Evolutionary conservation across 2,113 vertebrate species (phyloP).

Genomic region (Centrocercus urophasianus): DNA sequence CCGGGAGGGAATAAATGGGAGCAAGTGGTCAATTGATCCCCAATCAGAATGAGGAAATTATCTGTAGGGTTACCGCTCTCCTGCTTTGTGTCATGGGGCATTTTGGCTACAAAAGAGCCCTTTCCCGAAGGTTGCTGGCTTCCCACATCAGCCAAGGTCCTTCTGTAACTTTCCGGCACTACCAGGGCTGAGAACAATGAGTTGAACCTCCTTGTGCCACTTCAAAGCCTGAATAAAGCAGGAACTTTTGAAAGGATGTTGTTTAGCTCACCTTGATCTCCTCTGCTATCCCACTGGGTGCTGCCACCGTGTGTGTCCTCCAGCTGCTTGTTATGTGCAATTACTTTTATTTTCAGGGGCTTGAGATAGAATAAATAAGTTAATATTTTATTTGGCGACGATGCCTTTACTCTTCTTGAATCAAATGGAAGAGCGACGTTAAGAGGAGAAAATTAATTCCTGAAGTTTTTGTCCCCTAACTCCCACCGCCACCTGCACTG

Average conservation of each 20-base stretch:
- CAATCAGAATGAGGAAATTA: slow-evolving; percentile 2
- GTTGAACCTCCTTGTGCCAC: no score
- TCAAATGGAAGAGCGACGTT: background rate
- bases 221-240: background rate
- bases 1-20: background rate
- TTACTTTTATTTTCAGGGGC: background rate
- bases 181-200: background rate
- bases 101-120: background rate
- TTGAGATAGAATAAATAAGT: background rate
- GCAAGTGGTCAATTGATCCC: slow-evolving; percentile 46
- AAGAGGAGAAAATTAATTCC: background rate
- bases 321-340: background rate
- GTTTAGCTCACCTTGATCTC: background rate
- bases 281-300: background rate
- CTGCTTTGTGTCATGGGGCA: background rate
- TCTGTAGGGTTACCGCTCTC: background rate
- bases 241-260: background rate
- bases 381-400: background rate
- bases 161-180: background rate
- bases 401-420: background rate
- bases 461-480: background rate
- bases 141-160: fast-evolving
- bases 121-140: background rate
- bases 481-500: background rate
- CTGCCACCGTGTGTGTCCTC: background rate